Evolutionary conservation across 2,797 vertebrate genomes (phyloP), one percentile per base, ranked within the genome.

Genomic region (Natrix natrix): DNA sequence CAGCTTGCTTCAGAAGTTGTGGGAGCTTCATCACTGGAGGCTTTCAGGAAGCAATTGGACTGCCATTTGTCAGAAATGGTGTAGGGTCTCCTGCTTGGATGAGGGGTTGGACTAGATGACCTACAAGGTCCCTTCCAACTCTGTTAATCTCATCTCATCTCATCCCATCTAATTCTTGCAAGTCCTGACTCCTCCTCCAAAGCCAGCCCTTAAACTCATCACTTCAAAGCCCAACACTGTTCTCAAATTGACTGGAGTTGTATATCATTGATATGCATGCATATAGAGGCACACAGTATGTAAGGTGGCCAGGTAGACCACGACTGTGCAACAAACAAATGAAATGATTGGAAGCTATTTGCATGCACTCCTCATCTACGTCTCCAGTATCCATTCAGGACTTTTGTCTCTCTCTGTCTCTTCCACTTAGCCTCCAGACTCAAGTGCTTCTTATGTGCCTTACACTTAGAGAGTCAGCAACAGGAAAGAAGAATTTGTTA

Each of bases 301-400:
- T 17, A n/a, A 12, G 59, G 22, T 57, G 17, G 16, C 10, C 78
- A 13, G 32, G 48, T 87, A 24, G 57, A 22, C 48, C 11, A 16
- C n/a, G 16, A 48, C 48, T 13, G 2, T 57, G 8, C 24, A 28
- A 32, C 43, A 55, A 89, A 54, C 28, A 93, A 86, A 69, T 87
- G 89, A 59, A 87, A 87, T 48, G 8, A 37, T 20, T n/a, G 54
- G 43, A 86, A 59, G 52, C 26, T 24, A 54, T 87, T 66, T 22
- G 43, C 3, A 52, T 60, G 43, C 37, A n/a, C 37, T 52, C 32
- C 28, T 59, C 11, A 43, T 90, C 83, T 22, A 43, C 0, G 4
- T 43, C n/a, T 61, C 3, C 37, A 32, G 10, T 89, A 59, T 8
- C 0, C 11, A 4, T 24, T 28, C 0, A 20, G 0, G 1, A 0